These are phyloP conservation scores for Chascanopsetta lugubris DNA, from an alignment of 2,113 vertebrate species.

Conservation along the genomic window DNA sequence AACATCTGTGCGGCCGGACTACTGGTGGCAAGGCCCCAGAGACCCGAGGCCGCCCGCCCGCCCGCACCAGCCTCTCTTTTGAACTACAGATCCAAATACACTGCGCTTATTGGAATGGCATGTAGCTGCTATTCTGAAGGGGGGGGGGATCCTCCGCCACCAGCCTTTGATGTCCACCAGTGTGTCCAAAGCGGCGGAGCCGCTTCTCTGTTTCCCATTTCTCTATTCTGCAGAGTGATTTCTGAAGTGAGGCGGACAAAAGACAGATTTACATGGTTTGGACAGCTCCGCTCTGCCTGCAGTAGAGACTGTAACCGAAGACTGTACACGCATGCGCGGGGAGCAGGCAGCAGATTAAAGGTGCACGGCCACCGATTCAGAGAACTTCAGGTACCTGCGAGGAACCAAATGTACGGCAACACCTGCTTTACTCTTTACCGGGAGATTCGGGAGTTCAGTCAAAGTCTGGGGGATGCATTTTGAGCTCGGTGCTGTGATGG, in stretches of 20 bases:
- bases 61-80: constrained; percentile 73
- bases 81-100: constrained; percentile 75
- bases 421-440: neutral
- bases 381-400: neutral
- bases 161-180: constrained; percentile 75
- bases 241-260: constrained; percentile 68
- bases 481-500: too few relatives aligned
- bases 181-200: constrained; percentile 71
- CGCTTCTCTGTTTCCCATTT: constrained; percentile 71
- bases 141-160: constrained; percentile 71
- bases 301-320: constrained; percentile 21
- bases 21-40: constrained; percentile 66
- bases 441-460: neutral
- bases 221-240: constrained; percentile 53
- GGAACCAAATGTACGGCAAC: neutral
- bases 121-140: constrained; percentile 77
- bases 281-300: constrained; percentile 46
- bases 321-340: neutral
- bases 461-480: too few relatives aligned
- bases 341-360: neutral
- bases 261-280: constrained; percentile 65
- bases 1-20: constrained; percentile 77
- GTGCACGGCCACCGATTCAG: neutral
- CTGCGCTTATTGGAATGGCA: constrained; percentile 80
- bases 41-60: constrained; percentile 66